Evolutionary conservation across 2,797 vertebrate genomes (phyloP), one percentile per base, ranked within the genome.

Genomic region (Amazona ochrocephala): DNA sequence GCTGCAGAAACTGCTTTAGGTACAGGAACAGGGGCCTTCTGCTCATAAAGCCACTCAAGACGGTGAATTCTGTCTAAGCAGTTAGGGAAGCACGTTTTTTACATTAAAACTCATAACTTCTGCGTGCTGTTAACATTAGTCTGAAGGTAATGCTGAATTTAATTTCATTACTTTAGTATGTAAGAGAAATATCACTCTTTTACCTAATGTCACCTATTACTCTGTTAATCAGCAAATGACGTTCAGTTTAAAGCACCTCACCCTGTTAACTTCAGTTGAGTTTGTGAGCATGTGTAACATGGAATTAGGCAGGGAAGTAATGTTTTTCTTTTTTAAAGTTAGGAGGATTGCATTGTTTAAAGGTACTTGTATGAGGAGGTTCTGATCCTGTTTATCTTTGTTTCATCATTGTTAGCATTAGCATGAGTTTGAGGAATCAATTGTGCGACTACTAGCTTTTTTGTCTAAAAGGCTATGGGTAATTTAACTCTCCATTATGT

Each of bases 401-500:
- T 94, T 96, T 92, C 82, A 44, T 11, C 62, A 48, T 37, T 84
- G 73, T 92, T 95, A 84, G 94, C 89, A 47, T 4, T 91, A 70
- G 53, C 71, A 50, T 56, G 86, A 93, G 45, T 56, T 72, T 68
- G 72, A 84, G 48, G 45, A 78, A 54, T 73, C 30, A n/a, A 1
- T 93, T 91, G 65, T 86, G 82, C 79, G 93, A 87, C n/a, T 88
- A 50, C 24, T 80, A 60, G 64, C 13, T 68, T 62, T 90, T 89
- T 71, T 75, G 30, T 60, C 23, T 80, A 2, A 54, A 85, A 72
- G 13, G 17, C 89, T 87, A 50, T 15, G 56, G 17, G 18, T 74
- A 12, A 13, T 77, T 87, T 60, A 66, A 60, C 20, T 73, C 21
- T 77, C 32, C 2, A 6, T 8, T 64, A 4, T 0, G 4, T 1